Evolutionary conservation across 2,113 vertebrate species (phyloP).

Genomic region (Agelaius tricolor): DNA sequence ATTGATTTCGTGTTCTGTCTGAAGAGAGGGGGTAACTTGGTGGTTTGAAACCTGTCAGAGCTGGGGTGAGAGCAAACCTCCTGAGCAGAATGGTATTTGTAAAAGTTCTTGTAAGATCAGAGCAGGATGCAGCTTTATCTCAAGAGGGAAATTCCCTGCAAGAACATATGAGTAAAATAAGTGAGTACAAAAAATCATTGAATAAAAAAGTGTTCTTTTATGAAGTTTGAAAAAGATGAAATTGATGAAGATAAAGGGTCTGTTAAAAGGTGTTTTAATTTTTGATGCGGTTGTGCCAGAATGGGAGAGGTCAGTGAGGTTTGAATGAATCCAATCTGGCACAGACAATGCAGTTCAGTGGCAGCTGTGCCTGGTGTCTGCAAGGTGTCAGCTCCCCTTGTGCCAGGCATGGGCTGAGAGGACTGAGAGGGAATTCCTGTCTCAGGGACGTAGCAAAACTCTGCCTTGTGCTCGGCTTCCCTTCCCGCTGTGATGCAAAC

Average conservation of each 20-base stretch:
- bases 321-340: background rate
- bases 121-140: background rate
- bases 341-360: background rate
- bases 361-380: background rate
- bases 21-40: background rate
- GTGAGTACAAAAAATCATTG: background rate
- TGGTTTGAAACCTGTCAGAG: background rate
- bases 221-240: background rate
- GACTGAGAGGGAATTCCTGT: background rate
- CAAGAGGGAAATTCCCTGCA: background rate
- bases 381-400: background rate
- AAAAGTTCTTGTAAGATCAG: background rate
- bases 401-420: background rate
- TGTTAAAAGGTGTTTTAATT: background rate
- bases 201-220: background rate
- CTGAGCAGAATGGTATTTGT: background rate
- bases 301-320: background rate
- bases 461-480: background rate
- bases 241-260: background rate
- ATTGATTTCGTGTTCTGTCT: background rate
- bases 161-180: background rate
- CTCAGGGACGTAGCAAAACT: background rate
- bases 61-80: background rate
- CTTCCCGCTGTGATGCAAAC: background rate
- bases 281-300: background rate